Evolutionary conservation across 1,140 invertebrate species (phyloP).

Genomic region (Zeugodacus cucurbitae): DNA sequence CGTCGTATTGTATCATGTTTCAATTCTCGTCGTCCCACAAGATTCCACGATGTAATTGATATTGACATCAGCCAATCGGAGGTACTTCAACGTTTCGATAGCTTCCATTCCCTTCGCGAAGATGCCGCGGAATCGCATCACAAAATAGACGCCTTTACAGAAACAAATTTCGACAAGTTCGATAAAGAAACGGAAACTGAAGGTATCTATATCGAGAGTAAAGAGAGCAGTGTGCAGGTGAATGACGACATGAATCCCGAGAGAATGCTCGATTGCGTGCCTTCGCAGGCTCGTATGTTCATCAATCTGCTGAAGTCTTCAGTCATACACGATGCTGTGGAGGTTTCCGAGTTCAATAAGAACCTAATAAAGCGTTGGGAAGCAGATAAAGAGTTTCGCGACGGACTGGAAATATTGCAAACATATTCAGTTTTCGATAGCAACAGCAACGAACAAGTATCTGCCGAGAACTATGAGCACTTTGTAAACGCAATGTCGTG

Average conservation of each 20-base stretch:
- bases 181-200: constrained; percentile 18
- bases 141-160: constrained; percentile 3
- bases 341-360: constrained; percentile 18
- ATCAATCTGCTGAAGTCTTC: constrained; percentile 32
- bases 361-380: constrained; percentile 36
- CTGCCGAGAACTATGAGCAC: constrained; percentile 52
- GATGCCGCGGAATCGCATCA: neutral
- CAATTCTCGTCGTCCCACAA: neutral
- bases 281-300: constrained; percentile 18
- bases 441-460: neutral
- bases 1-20: constrained; percentile 42
- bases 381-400: constrained; percentile 39
- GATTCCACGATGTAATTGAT: neutral
- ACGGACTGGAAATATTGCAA: constrained; percentile 37
- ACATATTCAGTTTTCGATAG: neutral
- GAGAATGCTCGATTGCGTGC: constrained; percentile 44
- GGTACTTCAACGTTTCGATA: constrained; percentile 41
- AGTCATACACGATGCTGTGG: neutral
- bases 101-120: constrained; percentile 51
- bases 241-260: constrained; percentile 51
- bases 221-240: constrained; percentile 49
- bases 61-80: constrained; percentile 42
- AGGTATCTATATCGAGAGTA: neutral
- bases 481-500: constrained; percentile 53
- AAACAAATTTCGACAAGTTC: neutral